phyloP scores from a whole-genome alignment of 2,113 vertebrate genomes.

The Okapia johnstoni region DNA sequence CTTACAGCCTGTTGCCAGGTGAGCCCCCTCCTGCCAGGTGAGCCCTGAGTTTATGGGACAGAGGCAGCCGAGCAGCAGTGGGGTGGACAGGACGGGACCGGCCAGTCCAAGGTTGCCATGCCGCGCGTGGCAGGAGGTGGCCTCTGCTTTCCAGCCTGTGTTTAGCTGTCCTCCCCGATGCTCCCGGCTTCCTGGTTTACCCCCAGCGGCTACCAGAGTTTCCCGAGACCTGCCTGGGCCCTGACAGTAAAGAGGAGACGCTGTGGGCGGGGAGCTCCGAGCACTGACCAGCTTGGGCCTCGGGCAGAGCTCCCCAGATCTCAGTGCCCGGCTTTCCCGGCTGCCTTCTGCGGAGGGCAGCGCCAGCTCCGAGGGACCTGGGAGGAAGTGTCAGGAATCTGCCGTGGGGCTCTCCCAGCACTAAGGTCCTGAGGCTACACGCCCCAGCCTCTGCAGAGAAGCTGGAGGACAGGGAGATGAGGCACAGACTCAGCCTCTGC shows the following conservation, averaged over 20 bases:
- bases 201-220: not conserved
- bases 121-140: fast-evolving
- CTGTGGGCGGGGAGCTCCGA: too few relatives aligned
- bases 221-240: not conserved
- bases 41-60: not conserved
- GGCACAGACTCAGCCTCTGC: not conserved
- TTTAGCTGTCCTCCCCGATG: not conserved
- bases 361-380: not conserved
- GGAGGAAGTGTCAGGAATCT: too few relatives aligned
- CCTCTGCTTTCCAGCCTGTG: fast-evolving
- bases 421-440: not conserved
- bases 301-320: not conserved
- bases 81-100: fast-evolving
- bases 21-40: too few relatives aligned
- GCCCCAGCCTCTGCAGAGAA: not conserved
- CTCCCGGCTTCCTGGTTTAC: not conserved
- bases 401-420: fast-evolving
- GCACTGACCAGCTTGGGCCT: not conserved
- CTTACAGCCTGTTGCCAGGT: fast-evolving
- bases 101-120: not conserved
- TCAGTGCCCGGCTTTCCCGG: fast-evolving
- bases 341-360: not conserved
- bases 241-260: fast-evolving
- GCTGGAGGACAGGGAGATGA: too few relatives aligned
- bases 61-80: not conserved